Base-by-base conservation (phyloP, 2,797 vertebrate genomes). In the Halcyon smyrnensis region DNA sequence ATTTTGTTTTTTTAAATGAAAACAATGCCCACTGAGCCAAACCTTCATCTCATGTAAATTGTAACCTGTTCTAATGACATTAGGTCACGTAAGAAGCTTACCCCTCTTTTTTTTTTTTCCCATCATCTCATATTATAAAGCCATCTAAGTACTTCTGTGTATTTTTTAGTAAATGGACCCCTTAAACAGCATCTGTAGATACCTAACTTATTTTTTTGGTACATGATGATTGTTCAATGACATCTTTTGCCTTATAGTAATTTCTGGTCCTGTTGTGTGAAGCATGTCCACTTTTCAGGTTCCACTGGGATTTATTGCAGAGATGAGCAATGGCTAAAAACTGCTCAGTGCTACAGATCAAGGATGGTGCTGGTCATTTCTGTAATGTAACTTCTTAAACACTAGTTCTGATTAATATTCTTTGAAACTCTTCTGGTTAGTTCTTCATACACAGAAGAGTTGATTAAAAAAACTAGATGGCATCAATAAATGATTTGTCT, bases 101-200 rank as follows among this genome's bases (percentile, higher is more conserved):
- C 3, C 2, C 17, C 17, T 94, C 25, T 24, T 4, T 20, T 27
- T 73, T 71, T 16, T 27, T 50, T 80, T 62, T 82, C 9, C 12
- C 8, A 18, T 65, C 3, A 1, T 5, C n/a, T 65, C 15, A n/a
- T 34, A 67, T 15, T 45, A 51, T 13, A 56, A 73, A 90, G 9
- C 4, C 21, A 39, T 51, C 14, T 54, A 57, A 73, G 1, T 5
- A 20, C 16, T 57, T 64, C 2, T 0, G 1, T 69, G 41, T 34
- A 60, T 51, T 76, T 79, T 75, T 19, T 15, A 63, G 4, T 51
- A 5, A 8, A 53, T 27, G 20, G 6, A 70, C 5, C 6, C 37
- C 18, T 64, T 80, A 51, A 77, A 79, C 1, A 76, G 2, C 34
- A 75, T 12, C 30, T 71, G 37, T 8, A 75, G 32, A 64, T 43